Evolutionary conservation across 2,888 invertebrate genomes (phyloP).

Genomic region (Luperina nickerlii): DNA sequence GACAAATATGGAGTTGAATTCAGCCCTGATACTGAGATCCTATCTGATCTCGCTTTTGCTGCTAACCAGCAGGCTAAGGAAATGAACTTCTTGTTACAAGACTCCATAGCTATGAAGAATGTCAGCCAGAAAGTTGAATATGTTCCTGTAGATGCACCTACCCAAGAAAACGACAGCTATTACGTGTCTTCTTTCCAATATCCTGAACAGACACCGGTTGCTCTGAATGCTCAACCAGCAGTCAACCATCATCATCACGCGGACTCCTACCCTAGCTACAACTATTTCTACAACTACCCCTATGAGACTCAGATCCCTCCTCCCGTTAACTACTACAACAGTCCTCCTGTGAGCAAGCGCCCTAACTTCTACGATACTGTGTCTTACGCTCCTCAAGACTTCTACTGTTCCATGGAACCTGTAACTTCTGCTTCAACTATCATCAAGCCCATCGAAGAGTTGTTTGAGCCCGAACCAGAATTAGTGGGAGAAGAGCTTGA

Average conservation of each 20-base stretch:
- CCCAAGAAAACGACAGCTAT: conserved; percentile 50
- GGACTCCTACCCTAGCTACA: conserved; percentile 68
- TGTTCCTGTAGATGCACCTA: conserved; percentile 60
- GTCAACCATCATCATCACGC: conserved; percentile 65
- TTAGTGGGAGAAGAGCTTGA: conserved; percentile 84
- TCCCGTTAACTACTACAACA: conserved; percentile 72
- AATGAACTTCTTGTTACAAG: conserved; percentile 78
- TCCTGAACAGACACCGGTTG: conserved; percentile 58
- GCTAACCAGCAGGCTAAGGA: conserved; percentile 84
- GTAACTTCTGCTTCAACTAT: conserved; percentile 67
- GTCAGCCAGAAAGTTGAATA: conserved; percentile 68
- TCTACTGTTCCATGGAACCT: conserved; percentile 78
- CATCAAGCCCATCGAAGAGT: conserved; percentile 74
- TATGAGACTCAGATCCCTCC: conserved; percentile 78
- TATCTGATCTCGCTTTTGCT: conserved; percentile 82
- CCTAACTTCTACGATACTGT: conserved; percentile 81
- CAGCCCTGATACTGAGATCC: conserved; percentile 83
- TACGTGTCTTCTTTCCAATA: conserved; percentile 68
- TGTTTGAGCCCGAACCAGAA: conserved; percentile 78
- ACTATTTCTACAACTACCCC: conserved; percentile 72
- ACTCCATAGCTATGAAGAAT: conserved; percentile 75
- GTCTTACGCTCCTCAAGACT: conserved; percentile 76
- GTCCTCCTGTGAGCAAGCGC: conserved; percentile 75
- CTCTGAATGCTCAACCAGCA: conserved; percentile 45
- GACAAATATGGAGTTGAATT: conserved; percentile 86